Base-by-base conservation (phyloP, 2,113 vertebrate species). In the Riparia riparia region DNA sequence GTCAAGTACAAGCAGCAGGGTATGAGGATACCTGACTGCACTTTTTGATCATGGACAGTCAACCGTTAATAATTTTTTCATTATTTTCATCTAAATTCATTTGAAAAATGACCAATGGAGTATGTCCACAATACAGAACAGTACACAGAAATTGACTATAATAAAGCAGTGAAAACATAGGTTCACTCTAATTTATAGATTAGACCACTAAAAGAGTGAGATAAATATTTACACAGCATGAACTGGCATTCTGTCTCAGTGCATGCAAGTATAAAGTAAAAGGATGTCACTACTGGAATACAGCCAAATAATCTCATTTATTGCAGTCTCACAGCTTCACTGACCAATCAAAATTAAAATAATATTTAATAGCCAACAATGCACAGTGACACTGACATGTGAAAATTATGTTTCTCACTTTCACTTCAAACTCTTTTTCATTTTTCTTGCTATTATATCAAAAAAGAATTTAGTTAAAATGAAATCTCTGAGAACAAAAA, bases 221-320 rank as follows among this genome's bases (percentile, higher is more conserved):
- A 51, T 42, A 93, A 95, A 29, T 92, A 89, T 81, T 86, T 95
- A 77, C 25, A 51, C 26, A 64, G n/a, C 42, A 89, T 41, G 42
- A 89, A 50, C 47, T 63, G 60, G 29, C n/a, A 26, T 89, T 84
- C 44, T 74, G 19, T 47, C 56, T 83, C 41, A 39, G 16, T 17
- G 31, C 37, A 63, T 51, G 44, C 7, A 74, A 37, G 71, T 45
- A 54, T 8, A 32, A 77, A 81, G 45, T 41, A 63, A 82, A 88
- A 86, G 29, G 17, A 54, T 50, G 34, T 14, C 9, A 72, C 28
- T 73, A 31, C 72, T 63, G 42, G 51, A 90, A 77, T 31, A 47
- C 11, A 93, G 39, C 18, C 68, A 81, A 47, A 19, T 63, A 41
- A 90, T 74, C 86, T 81, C 12, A 83, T 65, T 90, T 58, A 50